These are phyloP conservation scores for Dicycla oo DNA, from an alignment of 2,888 invertebrate genomes.

Conservation along the genomic window DNA sequence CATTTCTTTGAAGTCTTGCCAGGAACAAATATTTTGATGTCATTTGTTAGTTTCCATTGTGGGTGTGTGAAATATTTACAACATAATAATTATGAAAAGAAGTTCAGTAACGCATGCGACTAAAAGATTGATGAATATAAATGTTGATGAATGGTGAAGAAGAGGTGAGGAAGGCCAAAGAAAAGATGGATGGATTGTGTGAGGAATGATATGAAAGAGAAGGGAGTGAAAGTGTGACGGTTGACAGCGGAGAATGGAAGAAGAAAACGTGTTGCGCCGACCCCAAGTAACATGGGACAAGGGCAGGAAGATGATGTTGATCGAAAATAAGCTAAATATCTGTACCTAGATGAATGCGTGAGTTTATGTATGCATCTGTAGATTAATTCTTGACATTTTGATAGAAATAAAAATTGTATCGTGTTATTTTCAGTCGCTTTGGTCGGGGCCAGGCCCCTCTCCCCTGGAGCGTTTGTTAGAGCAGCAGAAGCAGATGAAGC, in stretches of 20 bases:
- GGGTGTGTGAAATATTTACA: background rate
- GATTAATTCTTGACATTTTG: background rate
- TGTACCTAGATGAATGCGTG: no score
- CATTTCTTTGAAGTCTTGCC: background rate
- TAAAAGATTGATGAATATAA: background rate
- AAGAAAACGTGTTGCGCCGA: no score
- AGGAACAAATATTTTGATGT: background rate
- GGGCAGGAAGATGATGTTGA: background rate
- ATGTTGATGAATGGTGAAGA: background rate
- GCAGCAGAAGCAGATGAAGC: slow-evolving; percentile 93
- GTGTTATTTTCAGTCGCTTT: slow-evolving; percentile 90
- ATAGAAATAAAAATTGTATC: background rate
- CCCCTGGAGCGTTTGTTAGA: slow-evolving; percentile 95
- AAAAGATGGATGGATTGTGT: no score
- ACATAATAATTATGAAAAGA: background rate
- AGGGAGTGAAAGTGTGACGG: no score
- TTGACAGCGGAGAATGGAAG: no score
- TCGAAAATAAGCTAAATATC: background rate
- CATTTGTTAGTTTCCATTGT: background rate
- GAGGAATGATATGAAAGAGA: background rate
- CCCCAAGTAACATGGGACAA: no score
- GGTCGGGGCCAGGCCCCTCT: slow-evolving; percentile 94
- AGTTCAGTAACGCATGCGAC: background rate
- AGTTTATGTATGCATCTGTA: background rate
- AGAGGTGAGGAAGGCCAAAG: no score